Evolutionary conservation across 2,888 invertebrate species (phyloP).

Genomic region (Boloria selene): DNA sequence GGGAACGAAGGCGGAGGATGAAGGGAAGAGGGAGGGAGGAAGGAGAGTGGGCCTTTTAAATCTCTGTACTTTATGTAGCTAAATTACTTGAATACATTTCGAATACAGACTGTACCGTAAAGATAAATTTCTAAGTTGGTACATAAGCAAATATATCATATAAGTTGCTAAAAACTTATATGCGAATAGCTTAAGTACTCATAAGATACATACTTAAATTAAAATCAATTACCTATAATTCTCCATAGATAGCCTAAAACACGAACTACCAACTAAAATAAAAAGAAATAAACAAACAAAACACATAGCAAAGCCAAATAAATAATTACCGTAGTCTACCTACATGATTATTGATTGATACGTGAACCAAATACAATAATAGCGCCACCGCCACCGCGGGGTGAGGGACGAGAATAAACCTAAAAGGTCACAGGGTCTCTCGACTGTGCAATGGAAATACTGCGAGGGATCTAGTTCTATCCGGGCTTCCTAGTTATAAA

Average conservation of each 20-base stretch:
- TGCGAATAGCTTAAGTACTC: too few relatives aligned
- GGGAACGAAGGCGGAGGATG: too few relatives aligned
- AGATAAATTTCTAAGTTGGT: too few relatives aligned
- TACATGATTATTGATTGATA: constrained; percentile 29
- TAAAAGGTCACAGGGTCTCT: constrained; percentile 37
- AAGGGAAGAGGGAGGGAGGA: too few relatives aligned
- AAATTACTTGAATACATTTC: too few relatives aligned
- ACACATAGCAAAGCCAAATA: background rate
- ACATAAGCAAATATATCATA: too few relatives aligned
- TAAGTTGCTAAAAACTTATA: too few relatives aligned
- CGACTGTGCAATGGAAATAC: constrained; percentile 9
- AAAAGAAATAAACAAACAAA: background rate
- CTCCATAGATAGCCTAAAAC: background rate
- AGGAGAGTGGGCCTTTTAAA: too few relatives aligned
- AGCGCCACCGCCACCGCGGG: constrained; percentile 13
- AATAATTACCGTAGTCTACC: background rate
- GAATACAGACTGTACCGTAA: too few relatives aligned
- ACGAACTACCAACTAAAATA: background rate
- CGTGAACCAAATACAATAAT: constrained; percentile 16
- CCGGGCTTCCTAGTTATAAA: background rate
- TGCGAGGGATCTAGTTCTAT: background rate
- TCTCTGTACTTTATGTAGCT: too few relatives aligned
- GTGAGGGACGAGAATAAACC: constrained; percentile 37
- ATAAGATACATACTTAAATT: too few relatives aligned
- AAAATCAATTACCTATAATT: background rate